phyloP scores from a whole-genome alignment of 2,888 invertebrate species.

The Tetragonisca angustula region DNA sequence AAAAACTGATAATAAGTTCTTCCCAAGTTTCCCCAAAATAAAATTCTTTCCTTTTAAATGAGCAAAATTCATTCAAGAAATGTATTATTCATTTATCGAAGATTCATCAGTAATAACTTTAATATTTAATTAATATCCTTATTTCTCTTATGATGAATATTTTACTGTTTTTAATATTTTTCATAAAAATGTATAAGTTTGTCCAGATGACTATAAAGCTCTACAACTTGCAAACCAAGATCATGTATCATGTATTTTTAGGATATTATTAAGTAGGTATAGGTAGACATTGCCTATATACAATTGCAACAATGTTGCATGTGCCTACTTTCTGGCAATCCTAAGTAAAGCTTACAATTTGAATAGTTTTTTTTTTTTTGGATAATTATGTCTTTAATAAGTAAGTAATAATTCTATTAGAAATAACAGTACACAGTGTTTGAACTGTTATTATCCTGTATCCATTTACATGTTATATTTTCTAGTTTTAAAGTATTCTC shows the following conservation, averaged over 20 bases:
- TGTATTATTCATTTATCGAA: conserved; percentile 4
- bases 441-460: conserved; percentile 62
- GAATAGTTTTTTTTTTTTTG: conserved; percentile 74
- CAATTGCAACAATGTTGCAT: conserved; percentile 70
- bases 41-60: conserved; percentile 15
- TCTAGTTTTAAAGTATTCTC: conserved; percentile 68
- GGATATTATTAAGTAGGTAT: conserved; percentile 75
- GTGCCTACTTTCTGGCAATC: conserved; percentile 72
- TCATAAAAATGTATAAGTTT: conserved; percentile 6
- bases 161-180: conserved; percentile 9
- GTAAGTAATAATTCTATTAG: conserved; percentile 75
- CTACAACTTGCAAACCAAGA: conserved; percentile 67
- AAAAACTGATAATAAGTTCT: neutral
- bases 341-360: conserved; percentile 76
- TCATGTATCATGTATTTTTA: conserved; percentile 69
- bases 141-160: neutral
- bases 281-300: conserved; percentile 76
- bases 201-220: conserved; percentile 59
- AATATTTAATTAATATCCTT: conserved; percentile 10
- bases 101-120: conserved; percentile 3
- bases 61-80: neutral
- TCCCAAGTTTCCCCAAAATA: neutral
- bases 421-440: conserved; percentile 69
- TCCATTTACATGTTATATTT: conserved; percentile 69
- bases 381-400: conserved; percentile 76